Evolutionary conservation across 2,113 vertebrate species (phyloP), one percentile per base, ranked within the genome.

Genomic region (Dasypus novemcinctus): DNA sequence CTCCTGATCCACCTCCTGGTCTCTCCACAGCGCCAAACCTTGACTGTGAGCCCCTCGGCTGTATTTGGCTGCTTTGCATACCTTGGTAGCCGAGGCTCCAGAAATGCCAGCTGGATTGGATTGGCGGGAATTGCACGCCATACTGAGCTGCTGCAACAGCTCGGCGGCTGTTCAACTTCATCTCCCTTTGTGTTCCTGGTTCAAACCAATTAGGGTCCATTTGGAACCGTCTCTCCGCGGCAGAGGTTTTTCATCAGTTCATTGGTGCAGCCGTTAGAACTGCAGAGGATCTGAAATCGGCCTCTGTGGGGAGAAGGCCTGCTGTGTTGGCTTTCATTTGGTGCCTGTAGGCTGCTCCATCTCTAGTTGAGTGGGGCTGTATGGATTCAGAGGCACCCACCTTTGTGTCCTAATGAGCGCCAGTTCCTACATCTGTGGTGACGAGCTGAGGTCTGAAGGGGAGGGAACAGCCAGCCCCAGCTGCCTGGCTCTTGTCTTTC

Each of bases 21-120:
- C 36, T 49, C 46, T 23, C 13, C 66, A 21, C 0, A 1, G 63
- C 29, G 20, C 41, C 4, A 33, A 12, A 27, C 6, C 59, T 46
- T 12, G 0, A 29, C 0, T 8, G n/a, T 7, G 14, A 46, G 23
- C 11, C 29, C 49, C 43, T 49, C 1, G 1, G 75, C 63, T 75
- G 36, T 46, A 0, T 75, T 41, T 12, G 13, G 43, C 64, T 75
- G 4, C 27, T 31, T 63, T 29, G 14, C 38, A 1, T 3, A 63
- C 57, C 7, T 36, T 3, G 5, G 43, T 15, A 3, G 41, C 33
- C 14, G 52, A 68, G 29, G 20, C 49, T 87, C n/a, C 43, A 18
- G 13, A 69, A 69, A 6, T 18, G 46, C 5, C 36, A 7, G 36
- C 46, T 17, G 8, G 27, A 17, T 33, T n/a, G 61, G 33, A 57